These are phyloP conservation scores for Siniperca scherzeri DNA, from an alignment of 2,797 vertebrate genomes.

Conservation along the genomic window DNA sequence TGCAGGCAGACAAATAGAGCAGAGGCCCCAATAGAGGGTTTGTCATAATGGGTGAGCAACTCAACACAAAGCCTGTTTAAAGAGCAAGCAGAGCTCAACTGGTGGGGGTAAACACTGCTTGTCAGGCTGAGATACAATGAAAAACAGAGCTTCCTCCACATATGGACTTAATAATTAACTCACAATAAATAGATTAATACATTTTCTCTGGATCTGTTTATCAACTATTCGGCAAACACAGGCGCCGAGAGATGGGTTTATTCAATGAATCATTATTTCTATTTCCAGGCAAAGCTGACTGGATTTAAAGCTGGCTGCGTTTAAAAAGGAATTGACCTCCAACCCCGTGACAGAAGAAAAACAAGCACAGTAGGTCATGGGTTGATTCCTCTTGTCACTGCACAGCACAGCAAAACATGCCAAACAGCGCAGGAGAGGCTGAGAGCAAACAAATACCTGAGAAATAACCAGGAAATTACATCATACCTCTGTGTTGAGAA, in stretches of 20 bases:
- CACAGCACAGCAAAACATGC: slow-evolving; percentile 66
- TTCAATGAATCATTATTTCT: slow-evolving; percentile 69
- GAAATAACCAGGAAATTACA: slow-evolving; percentile 84
- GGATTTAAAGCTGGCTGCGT: slow-evolving; percentile 65
- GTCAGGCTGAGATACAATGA: slow-evolving; percentile 71
- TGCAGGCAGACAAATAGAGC: slow-evolving; percentile 81
- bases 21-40: slow-evolving; percentile 80
- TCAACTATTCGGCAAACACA: slow-evolving; percentile 55
- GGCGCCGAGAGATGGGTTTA: slow-evolving; percentile 32
- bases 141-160: slow-evolving; percentile 66
- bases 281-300: slow-evolving; percentile 65
- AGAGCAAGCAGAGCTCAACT: slow-evolving; percentile 79
- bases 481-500: slow-evolving; percentile 72
- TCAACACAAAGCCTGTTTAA: slow-evolving; percentile 83
- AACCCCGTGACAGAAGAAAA: slow-evolving; percentile 78
- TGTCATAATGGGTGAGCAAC: slow-evolving; percentile 82
- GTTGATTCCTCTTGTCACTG: slow-evolving; percentile 78
- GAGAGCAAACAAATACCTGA: slow-evolving; percentile 80
- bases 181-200: slow-evolving; percentile 67
- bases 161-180: slow-evolving; percentile 80
- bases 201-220: slow-evolving; percentile 57
- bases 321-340: slow-evolving; percentile 82
- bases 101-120: slow-evolving; percentile 78
- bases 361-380: slow-evolving; percentile 83
- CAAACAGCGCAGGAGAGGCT: slow-evolving; percentile 62